Conservation (phyloP, 2,113 vertebrate genomes). For the Ameiurus melas region DNA sequence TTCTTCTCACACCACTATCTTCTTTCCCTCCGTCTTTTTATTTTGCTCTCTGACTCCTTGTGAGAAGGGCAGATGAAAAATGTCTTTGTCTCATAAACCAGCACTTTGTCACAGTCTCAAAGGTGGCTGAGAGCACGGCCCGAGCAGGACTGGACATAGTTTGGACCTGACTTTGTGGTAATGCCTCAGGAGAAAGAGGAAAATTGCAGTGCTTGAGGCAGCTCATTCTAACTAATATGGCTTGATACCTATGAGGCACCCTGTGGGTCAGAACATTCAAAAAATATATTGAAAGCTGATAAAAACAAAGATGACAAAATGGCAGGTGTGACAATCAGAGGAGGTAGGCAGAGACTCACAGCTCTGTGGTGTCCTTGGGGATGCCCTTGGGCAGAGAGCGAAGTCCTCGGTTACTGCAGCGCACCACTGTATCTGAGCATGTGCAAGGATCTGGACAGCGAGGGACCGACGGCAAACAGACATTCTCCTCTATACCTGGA, state of each 20-base stretch:
- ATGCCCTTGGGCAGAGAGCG: slow-evolving; percentile 86
- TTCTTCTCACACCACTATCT: background rate
- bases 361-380: slow-evolving; percentile 94
- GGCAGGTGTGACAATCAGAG: background rate
- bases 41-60: background rate
- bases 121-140: background rate
- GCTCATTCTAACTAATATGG: background rate
- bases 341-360: slow-evolving; percentile 78
- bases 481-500: slow-evolving; percentile 87
- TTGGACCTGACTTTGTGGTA: background rate
- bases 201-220: slow-evolving; percentile 11
- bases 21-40: background rate
- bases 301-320: slow-evolving; percentile 9
- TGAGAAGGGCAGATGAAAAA: background rate
- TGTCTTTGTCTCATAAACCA: background rate
- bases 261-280: background rate
- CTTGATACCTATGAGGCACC: background rate
- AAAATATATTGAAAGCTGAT: background rate
- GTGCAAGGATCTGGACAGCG: slow-evolving; percentile 92
- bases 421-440: slow-evolving; percentile 89
- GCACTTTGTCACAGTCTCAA: slow-evolving; percentile 13
- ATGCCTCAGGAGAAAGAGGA: background rate
- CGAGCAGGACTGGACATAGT: slow-evolving; percentile 13
- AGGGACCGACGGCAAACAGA: slow-evolving; percentile 82
- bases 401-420: slow-evolving; percentile 93